phyloP scores from a whole-genome alignment of 2,888 invertebrate genomes.

The Actias luna region DNA sequence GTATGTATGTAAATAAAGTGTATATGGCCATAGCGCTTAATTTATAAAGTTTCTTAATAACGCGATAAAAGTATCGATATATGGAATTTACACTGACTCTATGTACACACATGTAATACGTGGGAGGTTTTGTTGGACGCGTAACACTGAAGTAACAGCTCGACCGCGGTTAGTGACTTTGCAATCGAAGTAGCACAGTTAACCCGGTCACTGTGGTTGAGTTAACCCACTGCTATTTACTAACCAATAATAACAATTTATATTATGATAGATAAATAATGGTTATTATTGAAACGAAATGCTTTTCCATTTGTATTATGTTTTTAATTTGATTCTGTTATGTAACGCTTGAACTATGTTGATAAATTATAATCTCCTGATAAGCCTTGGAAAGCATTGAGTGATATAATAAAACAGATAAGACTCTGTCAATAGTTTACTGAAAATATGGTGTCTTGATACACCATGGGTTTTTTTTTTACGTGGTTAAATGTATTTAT shows the following conservation, averaged over 20 bases:
- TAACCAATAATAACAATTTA: neutral
- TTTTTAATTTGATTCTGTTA: neutral
- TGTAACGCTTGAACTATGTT: neutral
- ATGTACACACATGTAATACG: neutral
- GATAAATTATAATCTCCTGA: neutral
- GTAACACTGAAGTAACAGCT: neutral
- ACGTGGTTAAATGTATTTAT: too few relatives aligned
- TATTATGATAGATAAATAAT: neutral
- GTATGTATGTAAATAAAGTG: too few relatives aligned
- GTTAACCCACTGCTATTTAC: neutral
- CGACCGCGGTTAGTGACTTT: neutral
- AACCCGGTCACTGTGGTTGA: too few relatives aligned
- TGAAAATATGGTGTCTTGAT: too few relatives aligned
- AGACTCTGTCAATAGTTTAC: too few relatives aligned
- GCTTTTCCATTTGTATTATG: neutral
- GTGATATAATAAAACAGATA: too few relatives aligned
- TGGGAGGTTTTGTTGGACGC: neutral
- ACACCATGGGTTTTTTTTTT: too few relatives aligned
- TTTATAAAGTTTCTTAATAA: too few relatives aligned
- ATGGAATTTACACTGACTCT: too few relatives aligned
- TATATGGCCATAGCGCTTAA: too few relatives aligned
- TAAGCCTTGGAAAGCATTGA: neutral
- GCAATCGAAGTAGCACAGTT: neutral
- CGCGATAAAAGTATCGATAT: too few relatives aligned
- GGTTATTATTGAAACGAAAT: neutral